phyloP scores from a whole-genome alignment of 2,113 vertebrate species.

The Sterrhoptilus dennistouni region DNA sequence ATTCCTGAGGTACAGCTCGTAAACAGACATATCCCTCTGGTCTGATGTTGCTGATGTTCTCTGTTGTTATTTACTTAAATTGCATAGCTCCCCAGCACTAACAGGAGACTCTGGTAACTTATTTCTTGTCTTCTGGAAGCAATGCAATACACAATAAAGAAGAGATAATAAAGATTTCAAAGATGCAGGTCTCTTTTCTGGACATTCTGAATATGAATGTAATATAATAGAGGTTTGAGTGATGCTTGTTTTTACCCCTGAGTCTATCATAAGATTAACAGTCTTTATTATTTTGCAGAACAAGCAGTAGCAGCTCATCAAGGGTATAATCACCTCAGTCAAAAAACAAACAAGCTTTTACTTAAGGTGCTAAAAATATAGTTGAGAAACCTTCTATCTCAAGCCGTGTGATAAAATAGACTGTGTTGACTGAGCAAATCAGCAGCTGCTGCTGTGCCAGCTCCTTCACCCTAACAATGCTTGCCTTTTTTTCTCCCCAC shows the following conservation, averaged over 20 bases:
- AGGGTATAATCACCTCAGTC: slow-evolving; percentile 38
- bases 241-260: slow-evolving; percentile 19
- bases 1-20: background rate
- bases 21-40: background rate
- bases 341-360: slow-evolving; percentile 47
- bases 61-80: background rate
- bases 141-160: background rate
- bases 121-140: background rate
- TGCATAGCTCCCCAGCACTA: background rate
- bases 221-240: background rate
- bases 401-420: slow-evolving; percentile 35
- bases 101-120: background rate
- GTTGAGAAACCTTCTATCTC: slow-evolving; percentile 42
- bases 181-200: slow-evolving; percentile 7
- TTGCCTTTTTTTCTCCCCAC: slow-evolving; percentile 2
- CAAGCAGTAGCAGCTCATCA: slow-evolving; percentile 1
- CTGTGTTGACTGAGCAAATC: slow-evolving; percentile 15
- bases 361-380: slow-evolving; percentile 55
- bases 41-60: background rate
- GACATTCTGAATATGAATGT: background rate
- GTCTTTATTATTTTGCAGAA: slow-evolving; percentile 61
- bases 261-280: slow-evolving; percentile 61
- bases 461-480: background rate
- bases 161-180: background rate
- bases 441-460: slow-evolving; percentile 19